A percentile compares a stretch with the other conserved stretches of the same genome.
These are phyloP conservation scores for Drosophila kepulauana DNA, from an alignment of 1,140 invertebrate genomes.

Conservation along the genomic window DNA sequence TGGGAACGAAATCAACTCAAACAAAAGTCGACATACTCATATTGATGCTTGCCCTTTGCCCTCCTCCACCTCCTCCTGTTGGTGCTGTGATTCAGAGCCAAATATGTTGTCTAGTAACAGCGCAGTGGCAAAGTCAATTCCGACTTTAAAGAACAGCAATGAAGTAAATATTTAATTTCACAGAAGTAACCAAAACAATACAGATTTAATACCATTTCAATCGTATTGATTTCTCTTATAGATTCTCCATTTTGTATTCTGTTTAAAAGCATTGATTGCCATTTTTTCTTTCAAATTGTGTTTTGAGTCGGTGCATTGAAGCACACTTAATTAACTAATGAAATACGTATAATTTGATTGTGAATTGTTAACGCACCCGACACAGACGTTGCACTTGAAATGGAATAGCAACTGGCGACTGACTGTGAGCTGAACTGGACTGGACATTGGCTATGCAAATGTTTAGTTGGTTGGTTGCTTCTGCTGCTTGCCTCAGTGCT, in stretches of 20 bases:
- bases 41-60: slow-evolving; percentile 10
- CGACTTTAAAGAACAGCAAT: slow-evolving; percentile 49
- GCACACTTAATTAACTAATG: slow-evolving; percentile 7
- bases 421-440: too few species aligned
- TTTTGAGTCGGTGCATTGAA: not conserved
- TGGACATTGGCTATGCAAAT: slow-evolving; percentile 65
- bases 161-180: slow-evolving; percentile 9
- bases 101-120: slow-evolving; percentile 37
- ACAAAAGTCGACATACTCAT: slow-evolving; percentile 66
- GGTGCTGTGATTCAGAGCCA: slow-evolving; percentile 53
- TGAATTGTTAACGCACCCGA: not conserved
- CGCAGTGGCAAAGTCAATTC: slow-evolving; percentile 21
- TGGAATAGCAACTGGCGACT: slow-evolving; percentile 28
- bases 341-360: slow-evolving; percentile 7
- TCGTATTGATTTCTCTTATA: not conserved
- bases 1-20: slow-evolving; percentile 30
- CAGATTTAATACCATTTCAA: not conserved
- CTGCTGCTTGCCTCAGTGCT: slow-evolving; percentile 18
- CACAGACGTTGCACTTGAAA: slow-evolving; percentile 64
- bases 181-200: not conserved
- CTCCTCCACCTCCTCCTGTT: not conserved
- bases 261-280: not conserved
- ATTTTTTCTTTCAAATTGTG: too few species aligned
- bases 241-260: too few species aligned
- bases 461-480: slow-evolving; percentile 14